Base-by-base conservation (phyloP, 2,797 vertebrate genomes). In the Lacerta bilineata region DNA sequence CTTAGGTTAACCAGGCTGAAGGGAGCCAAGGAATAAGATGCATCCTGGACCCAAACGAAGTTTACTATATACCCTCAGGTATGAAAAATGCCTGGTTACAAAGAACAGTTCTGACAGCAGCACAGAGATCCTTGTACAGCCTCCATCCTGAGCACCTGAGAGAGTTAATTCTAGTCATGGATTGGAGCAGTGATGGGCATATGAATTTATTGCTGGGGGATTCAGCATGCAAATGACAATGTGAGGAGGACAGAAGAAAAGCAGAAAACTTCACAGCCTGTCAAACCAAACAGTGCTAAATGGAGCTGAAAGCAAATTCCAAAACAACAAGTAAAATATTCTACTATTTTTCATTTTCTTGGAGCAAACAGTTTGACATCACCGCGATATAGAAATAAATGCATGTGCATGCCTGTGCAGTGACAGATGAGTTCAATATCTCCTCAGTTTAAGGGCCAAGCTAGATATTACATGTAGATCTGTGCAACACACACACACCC, bases 321-420 rank as follows among this genome's bases (percentile, higher is more conserved):
- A 66, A 66, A 46, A 61, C 61, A 78, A 79, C 20, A n/a, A 78
- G n/a, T 55, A 84, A 74, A 72, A 84, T 84, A 5, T 79, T 86
- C 64, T 79, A 10, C 11, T 50, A 41, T 86, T 79, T 61, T 50
- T n/a, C 36, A 86, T 86, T 50, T 77, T 7, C 33, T 27, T 55
- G 6, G 13, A 18, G n/a, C 76, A 86, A 86, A 69, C 13, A 11
- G n/a, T 43, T 50, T 79, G 41, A 82, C 43, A 55, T 79, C 41
- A n/a, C 2, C 23, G 27, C 64, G 27, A 55, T 79, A 69, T 18
- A 1, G 43, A 55, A 17, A 39, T 69, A 64, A 64, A 64, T 64
- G 3, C 11, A 50, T 55, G 20, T 50, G 64, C 10, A 6, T 55
- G 15, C 23, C 55, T 55, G n/a, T 68, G 64, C 41, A 50, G 27